Evolutionary conservation across 2,888 invertebrate genomes (phyloP), one percentile per base, ranked within the genome.

Genomic region (Pristionchus fissidentatus): DNA sequence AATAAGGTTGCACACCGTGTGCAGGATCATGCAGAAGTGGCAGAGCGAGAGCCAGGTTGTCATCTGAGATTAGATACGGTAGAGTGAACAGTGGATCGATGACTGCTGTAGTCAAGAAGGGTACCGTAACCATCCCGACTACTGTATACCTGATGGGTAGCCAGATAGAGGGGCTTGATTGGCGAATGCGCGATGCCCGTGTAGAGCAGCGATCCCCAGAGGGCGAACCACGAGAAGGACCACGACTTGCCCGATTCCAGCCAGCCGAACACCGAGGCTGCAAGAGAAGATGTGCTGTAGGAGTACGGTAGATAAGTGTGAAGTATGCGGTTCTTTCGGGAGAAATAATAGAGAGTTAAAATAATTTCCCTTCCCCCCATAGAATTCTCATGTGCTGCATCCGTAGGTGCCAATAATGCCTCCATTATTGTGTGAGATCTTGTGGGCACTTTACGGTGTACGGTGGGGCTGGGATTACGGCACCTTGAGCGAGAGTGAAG

Each of bases 181-280:
- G 79, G 79, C n/a, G 79, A 79, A 13, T 79, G 55, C 15, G n/a
- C 55, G 41, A 38, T 57, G n/a, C 57, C 57, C 1, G 57, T 79
- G 38, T 57, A 46, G 26, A 7, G 3, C 19, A 79, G 15, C 1
- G 10, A 7, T 13, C 41, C 79, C 79, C 79, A 79, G 38, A 38
- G 15, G 38, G 29, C 38, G 15, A n/a, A 10, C 10, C 57, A n/a
- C 1, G n/a, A 19, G 29, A 55, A 38, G 8, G 4, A 13, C 79
- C 79, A 79, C 32, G 13, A 13, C 79, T 79, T 79, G 29, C 10
- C 29, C 38, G 79, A 79, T 57, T 79, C 79, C 29, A 79, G 57
- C 79, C 79, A 79, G n/a, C 57, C 79, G 41, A 79, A 38, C n/a
- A 79, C 57, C 7, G 4, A 38, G 3, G n/a, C 78, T 78, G 35